phyloP scores from a whole-genome alignment of 2,113 vertebrate species.

The Octodon degus region DNA sequence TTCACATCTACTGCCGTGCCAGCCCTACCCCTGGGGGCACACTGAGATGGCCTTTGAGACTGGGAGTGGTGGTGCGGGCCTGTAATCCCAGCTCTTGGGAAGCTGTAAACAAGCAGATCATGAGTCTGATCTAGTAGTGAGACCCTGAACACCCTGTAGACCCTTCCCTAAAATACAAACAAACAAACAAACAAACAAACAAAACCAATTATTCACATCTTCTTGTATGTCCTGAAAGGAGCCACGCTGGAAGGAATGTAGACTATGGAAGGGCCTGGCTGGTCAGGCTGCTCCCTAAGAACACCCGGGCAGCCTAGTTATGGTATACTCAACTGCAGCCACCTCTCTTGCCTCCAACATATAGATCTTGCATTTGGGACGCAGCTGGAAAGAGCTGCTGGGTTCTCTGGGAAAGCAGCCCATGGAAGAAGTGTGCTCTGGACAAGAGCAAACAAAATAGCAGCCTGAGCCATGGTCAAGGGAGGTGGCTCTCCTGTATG shows the following conservation, averaged over 20 bases:
- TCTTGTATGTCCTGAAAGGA: background rate
- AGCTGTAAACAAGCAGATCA: no score
- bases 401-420: background rate
- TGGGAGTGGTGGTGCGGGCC: no score
- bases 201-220: background rate
- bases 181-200: no score
- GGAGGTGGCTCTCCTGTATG: background rate
- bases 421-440: background rate
- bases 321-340: background rate
- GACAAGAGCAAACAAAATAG: background rate
- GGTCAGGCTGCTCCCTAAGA: background rate
- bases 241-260: background rate
- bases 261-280: background rate
- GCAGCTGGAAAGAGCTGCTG: background rate
- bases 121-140: no score
- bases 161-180: no score
- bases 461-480: background rate
- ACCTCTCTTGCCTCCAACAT: background rate
- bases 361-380: background rate
- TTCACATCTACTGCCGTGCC: no score
- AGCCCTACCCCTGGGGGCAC: no score
- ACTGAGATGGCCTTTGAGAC: no score
- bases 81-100: no score
- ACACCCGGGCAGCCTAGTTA: background rate
- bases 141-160: no score